Base-by-base conservation (phyloP, 2,113 vertebrate species). In the Gadus chalcogrammus region DNA sequence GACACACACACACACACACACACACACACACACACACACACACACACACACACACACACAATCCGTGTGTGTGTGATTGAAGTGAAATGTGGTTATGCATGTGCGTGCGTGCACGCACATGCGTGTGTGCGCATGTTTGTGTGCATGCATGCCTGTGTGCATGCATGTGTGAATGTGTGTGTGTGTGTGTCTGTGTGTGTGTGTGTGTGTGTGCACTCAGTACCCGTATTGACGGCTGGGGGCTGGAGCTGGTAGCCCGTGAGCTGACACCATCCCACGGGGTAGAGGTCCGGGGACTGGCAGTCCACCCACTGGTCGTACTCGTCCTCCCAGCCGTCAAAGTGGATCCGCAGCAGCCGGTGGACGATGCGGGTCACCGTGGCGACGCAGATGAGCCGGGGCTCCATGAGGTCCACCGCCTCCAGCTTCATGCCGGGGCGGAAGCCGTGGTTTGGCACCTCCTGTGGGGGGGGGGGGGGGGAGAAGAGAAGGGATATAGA, bases 301-400 rank as follows among this genome's bases (percentile, higher is more conserved):
- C 97, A 98, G 78, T 98, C 96, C 86, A 98, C 97, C 96, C 97
- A 98, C 80, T 98, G 97, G 71, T 98, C 97, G 61, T 98, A 98
- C 27, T 97, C 96, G 66, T 98, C 96, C 67, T 97, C 96, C 97
- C 97, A 98, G 48, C 97, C 97, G 24, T 98, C 97, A 8, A 98
- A 98, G 89, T 98, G 97, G 70, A 98, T 97, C 82, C 97, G 90
- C 80, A 98, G 87, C 16, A 98, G 91, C 18, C 95, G 93, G 84
- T 98, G 95, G 77, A 97, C 95, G 1, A 98, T 96, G 77, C 95
- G 95, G 0, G 96, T 97, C 31, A 99, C 94, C 0, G 97, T 99
- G 87, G 96, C 96, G 38, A 99, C 97, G n/a, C 97, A 99, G 70
- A 99, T 94, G 76, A 98, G 88, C 1, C 97, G 93, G 0, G 96